A percentile compares a stretch with the other conserved stretches of the same genome.
Evolutionary conservation across 2,113 vertebrate genomes (phyloP).

Genomic region (Zosterops borbonicus): DNA sequence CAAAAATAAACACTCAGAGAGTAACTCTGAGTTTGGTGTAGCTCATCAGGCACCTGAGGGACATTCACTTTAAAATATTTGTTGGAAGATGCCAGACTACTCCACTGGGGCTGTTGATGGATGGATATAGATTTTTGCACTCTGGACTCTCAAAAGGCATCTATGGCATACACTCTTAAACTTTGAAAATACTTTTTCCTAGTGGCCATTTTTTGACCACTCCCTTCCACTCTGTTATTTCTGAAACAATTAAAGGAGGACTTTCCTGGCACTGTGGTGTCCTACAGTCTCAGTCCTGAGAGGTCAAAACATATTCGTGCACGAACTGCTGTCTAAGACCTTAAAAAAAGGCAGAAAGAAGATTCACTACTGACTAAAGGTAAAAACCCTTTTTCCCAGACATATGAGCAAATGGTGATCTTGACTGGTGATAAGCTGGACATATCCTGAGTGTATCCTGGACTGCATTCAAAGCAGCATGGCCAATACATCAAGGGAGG

Average conservation of each 20-base stretch:
- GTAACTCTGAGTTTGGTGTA: background rate
- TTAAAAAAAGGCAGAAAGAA: background rate
- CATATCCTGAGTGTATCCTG: background rate
- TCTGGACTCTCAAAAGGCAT: background rate
- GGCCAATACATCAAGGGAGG: fast-evolving
- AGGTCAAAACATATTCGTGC: background rate
- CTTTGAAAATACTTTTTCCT: background rate
- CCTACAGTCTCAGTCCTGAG: background rate
- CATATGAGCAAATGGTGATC: background rate
- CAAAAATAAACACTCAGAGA: background rate
- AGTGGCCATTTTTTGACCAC: background rate
- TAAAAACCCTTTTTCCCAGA: background rate
- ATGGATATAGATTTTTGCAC: background rate
- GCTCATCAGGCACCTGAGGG: background rate
- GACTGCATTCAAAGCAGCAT: background rate
- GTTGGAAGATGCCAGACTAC: background rate
- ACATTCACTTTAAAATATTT: background rate
- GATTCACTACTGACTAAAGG: background rate
- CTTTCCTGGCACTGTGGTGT: background rate
- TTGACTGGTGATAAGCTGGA: background rate
- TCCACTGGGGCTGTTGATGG: background rate
- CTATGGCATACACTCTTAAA: fast-evolving
- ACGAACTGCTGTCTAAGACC: background rate
- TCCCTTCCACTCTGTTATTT: background rate
- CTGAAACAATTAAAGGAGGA: background rate